Conservation (phyloP, 1,140 invertebrate species). For the Caenorhabditis remanei region DNA sequence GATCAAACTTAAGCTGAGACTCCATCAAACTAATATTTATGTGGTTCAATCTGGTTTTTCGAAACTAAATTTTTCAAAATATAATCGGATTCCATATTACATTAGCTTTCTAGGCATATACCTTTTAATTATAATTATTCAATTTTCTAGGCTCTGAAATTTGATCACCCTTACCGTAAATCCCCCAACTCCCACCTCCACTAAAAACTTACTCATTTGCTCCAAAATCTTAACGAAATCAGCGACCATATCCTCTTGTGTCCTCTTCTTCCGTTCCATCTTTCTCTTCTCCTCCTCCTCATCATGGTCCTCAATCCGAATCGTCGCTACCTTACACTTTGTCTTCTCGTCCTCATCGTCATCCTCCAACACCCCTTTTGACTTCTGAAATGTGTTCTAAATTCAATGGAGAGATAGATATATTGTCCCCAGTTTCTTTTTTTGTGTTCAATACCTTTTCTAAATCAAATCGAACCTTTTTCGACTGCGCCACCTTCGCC, state of each 20-base stretch:
- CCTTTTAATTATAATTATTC: no score
- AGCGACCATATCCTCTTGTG: slow-evolving; percentile 63
- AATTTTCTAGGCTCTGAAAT: no score
- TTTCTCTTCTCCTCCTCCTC: slow-evolving; percentile 52
- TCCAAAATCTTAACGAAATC: slow-evolving; percentile 65
- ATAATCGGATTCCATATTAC: no score
- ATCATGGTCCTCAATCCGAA: slow-evolving; percentile 51
- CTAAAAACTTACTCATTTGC: slow-evolving; percentile 63
- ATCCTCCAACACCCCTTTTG: slow-evolving; percentile 26
- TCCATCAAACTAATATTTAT: no score
- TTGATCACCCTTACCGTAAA: no score
- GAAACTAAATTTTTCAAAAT: no score
- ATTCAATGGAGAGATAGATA: no score
- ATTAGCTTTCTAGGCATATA: no score
- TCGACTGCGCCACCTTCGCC: slow-evolving; percentile 34
- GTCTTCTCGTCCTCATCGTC: slow-evolving; percentile 44
- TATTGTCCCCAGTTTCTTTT: no score
- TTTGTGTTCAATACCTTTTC: background rate
- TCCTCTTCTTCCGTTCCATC: slow-evolving; percentile 59
- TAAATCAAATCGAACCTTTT: slow-evolving; percentile 47
- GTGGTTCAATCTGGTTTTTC: no score
- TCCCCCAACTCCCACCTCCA: no score
- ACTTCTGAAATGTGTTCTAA: slow-evolving; percentile 25
- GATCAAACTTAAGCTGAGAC: no score
- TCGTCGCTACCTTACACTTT: slow-evolving; percentile 26